phyloP scores from a whole-genome alignment of 2,113 vertebrate species.

The Nyctereutes procyonoides region DNA sequence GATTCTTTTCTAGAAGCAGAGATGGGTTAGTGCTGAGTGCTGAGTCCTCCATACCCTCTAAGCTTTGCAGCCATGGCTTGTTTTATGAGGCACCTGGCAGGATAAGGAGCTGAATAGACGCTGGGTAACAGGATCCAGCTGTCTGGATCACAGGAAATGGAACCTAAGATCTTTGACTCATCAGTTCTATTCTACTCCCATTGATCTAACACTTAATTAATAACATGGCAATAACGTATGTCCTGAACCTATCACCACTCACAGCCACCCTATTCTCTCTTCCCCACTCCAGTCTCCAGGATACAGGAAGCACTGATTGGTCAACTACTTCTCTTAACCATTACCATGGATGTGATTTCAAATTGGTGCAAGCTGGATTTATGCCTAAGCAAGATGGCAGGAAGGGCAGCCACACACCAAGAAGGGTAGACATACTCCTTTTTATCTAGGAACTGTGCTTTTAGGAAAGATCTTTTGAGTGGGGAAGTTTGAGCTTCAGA shows the following conservation, averaged over 20 bases:
- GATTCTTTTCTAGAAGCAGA: neutral
- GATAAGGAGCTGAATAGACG: neutral
- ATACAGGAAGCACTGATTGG: neutral
- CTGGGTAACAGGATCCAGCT: neutral
- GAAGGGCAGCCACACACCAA: neutral
- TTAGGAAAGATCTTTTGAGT: neutral
- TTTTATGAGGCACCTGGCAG: neutral
- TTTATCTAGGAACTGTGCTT: neutral
- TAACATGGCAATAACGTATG: neutral
- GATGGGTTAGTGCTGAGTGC: neutral
- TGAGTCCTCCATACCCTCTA: neutral
- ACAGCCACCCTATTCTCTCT: neutral
- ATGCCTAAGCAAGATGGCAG: neutral
- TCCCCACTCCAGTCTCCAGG: neutral
- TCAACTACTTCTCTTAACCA: neutral
- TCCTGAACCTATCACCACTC: neutral
- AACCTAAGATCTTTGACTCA: slow-evolving; percentile 16
- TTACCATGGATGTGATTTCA: neutral
- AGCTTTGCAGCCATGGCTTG: neutral
- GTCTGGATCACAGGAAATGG: slow-evolving; percentile 25
- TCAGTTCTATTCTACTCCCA: neutral
- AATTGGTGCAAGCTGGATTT: neutral
- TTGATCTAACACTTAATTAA: neutral
- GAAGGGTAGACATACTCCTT: neutral
- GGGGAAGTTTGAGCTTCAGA: neutral